Evolutionary conservation across 2,888 invertebrate genomes (phyloP).

Genomic region (Teinopalpus imperialis): DNA sequence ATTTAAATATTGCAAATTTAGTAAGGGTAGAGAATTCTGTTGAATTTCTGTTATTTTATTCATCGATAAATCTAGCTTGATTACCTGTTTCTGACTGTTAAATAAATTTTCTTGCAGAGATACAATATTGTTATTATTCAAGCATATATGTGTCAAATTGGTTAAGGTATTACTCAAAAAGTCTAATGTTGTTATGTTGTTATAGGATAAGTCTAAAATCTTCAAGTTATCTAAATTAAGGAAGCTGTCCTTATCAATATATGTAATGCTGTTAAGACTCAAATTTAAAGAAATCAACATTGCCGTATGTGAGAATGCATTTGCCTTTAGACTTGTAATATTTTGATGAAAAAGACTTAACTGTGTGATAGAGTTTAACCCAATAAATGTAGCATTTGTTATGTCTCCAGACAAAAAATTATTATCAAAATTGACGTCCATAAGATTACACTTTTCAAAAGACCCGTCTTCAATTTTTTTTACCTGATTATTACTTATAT

Average conservation of each 20-base stretch:
- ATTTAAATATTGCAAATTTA: slow-evolving; percentile 57
- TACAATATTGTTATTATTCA: slow-evolving; percentile 52
- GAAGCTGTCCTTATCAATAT: slow-evolving; percentile 49
- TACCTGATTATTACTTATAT: slow-evolving; percentile 54
- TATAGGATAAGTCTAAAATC: slow-evolving; percentile 57
- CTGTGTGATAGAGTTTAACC: slow-evolving; percentile 42
- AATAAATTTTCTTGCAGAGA: slow-evolving; percentile 43
- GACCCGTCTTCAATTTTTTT: slow-evolving; percentile 47
- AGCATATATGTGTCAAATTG: slow-evolving; percentile 50
- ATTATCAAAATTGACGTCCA: slow-evolving; percentile 49
- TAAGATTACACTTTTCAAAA: slow-evolving; percentile 48
- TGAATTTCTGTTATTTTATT: slow-evolving; percentile 54
- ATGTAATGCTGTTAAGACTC: slow-evolving; percentile 50
- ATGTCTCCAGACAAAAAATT: slow-evolving; percentile 54
- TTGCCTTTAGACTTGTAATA: slow-evolving; percentile 42
- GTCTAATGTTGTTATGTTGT: slow-evolving; percentile 43
- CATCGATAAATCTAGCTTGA: slow-evolving; percentile 53
- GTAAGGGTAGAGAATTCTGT: slow-evolving; percentile 51
- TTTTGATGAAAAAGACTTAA: slow-evolving; percentile 53
- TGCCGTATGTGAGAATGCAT: slow-evolving; percentile 47
- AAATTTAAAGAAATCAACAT: slow-evolving; percentile 50
- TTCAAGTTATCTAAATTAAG: slow-evolving; percentile 36
- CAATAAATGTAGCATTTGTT: slow-evolving; percentile 48
- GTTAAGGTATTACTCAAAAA: slow-evolving; percentile 46
- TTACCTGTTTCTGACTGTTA: slow-evolving; percentile 44